Conservation (phyloP, 1,140 invertebrate genomes). For the Cecropterus lyciades region DNA sequence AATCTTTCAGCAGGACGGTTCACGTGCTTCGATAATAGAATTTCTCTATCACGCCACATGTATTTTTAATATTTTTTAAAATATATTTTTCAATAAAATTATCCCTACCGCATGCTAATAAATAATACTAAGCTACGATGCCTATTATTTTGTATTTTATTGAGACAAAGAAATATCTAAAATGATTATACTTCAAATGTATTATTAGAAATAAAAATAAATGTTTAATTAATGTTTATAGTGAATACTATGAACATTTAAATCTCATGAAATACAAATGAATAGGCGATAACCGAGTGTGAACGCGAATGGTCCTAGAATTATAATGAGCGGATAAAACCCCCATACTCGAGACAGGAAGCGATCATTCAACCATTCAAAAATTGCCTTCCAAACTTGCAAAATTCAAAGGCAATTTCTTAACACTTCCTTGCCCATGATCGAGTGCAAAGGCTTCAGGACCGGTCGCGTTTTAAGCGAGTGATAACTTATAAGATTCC, state of each 20-base stretch:
- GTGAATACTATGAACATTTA: not conserved
- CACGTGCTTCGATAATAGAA: constrained; percentile 49
- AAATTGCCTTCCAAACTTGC: not conserved
- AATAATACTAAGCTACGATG: constrained; percentile 72
- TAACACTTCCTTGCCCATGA: not conserved
- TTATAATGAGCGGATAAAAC: constrained; percentile 48
- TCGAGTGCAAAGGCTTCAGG: constrained; percentile 32
- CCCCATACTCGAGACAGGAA: constrained; percentile 6
- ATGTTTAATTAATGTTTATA: not conserved
- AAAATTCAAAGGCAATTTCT: not conserved
- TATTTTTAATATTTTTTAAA: constrained; percentile 54
- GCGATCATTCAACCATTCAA: no score
- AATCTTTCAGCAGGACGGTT: constrained; percentile 56
- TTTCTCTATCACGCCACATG: constrained; percentile 47
- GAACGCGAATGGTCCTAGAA: constrained; percentile 58
- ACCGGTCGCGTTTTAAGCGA: constrained; percentile 60
- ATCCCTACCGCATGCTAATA: constrained; percentile 76
- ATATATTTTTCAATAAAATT: constrained; percentile 55
- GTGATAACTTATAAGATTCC: constrained; percentile 64
- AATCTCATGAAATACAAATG: constrained; percentile 61
- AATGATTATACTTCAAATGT: no score
- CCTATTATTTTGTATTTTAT: constrained; percentile 59
- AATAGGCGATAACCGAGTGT: constrained; percentile 59
- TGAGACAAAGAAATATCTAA: constrained; percentile 14
- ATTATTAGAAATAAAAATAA: not conserved